Conservation (phyloP, 92 coral and sea anemone species). For the Scolanthus callimorphus region DNA sequence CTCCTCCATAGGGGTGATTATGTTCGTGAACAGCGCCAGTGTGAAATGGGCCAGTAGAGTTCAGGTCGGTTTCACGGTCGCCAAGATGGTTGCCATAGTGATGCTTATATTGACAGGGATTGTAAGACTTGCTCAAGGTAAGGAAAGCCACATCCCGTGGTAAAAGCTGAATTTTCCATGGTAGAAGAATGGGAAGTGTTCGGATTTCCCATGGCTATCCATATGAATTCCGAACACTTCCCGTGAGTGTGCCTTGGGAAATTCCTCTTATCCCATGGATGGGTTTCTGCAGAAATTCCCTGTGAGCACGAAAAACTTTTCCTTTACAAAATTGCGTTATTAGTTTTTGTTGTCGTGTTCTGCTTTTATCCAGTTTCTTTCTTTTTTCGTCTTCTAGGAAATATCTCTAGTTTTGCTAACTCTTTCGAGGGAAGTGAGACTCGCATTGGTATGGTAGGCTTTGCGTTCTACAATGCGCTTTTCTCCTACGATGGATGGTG, state of each 20-base stretch:
- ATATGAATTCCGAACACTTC: too few species aligned
- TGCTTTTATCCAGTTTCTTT: background rate
- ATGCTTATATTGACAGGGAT: conserved; percentile 85
- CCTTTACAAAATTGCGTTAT: too few species aligned
- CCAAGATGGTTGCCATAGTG: conserved; percentile 85
- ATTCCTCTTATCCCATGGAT: too few species aligned
- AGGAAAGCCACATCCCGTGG: too few species aligned
- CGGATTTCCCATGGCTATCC: too few species aligned
- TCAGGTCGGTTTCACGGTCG: conserved; percentile 82
- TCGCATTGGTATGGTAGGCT: conserved; percentile 44
- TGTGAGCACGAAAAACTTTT: too few species aligned
- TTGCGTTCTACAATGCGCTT: conserved; percentile 55
- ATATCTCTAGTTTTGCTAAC: conserved; percentile 34
- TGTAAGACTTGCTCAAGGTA: conserved; percentile 90
- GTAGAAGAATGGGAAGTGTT: too few species aligned
- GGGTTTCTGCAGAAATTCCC: too few species aligned
- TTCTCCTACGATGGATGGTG: conserved; percentile 79
- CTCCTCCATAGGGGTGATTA: conserved; percentile 48
- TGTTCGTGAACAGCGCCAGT: conserved; percentile 83
- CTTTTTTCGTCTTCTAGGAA: conserved; percentile 16
- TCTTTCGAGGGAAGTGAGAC: conserved; percentile 55
- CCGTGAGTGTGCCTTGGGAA: too few species aligned
- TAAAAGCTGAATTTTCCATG: too few species aligned
- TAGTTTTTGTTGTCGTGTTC: background rate
- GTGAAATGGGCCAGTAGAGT: conserved; percentile 88